These are phyloP conservation scores for Amazona guildingii DNA, from an alignment of 2,113 vertebrate genomes.

Conservation along the genomic window DNA sequence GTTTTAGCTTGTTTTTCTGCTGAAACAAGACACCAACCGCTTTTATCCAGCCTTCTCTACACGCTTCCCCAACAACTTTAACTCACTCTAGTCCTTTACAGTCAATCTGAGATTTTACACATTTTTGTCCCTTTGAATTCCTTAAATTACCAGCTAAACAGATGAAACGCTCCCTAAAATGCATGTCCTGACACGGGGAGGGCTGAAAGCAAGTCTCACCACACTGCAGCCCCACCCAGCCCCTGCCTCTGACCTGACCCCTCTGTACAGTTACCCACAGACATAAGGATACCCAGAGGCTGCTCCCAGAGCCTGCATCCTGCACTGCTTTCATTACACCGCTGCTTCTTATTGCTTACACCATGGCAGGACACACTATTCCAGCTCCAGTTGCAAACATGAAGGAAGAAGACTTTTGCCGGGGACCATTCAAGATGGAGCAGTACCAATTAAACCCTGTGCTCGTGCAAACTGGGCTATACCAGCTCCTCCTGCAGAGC, in stretches of 20 bases:
- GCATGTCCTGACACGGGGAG: rapidly evolving
- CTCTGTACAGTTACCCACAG: rapidly evolving
- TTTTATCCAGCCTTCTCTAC: neutral
- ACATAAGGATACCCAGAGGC: neutral
- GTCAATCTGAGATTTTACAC: too few species aligned
- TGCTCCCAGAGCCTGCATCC: neutral
- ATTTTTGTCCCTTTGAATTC: too few species aligned
- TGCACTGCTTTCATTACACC: rapidly evolving
- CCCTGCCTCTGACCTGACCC: rapidly evolving
- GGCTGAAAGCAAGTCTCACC: neutral
- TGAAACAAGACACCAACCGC: neutral
- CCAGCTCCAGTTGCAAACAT: neutral
- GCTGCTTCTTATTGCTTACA: too few species aligned
- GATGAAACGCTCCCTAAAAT: neutral
- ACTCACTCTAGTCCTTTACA: rapidly evolving
- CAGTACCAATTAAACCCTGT: rapidly evolving
- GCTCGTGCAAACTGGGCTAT: neutral
- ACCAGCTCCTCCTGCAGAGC: rapidly evolving
- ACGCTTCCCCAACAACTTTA: neutral
- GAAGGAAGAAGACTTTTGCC: too few species aligned
- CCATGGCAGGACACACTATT: rapidly evolving
- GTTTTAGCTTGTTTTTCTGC: neutral
- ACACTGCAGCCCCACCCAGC: neutral
- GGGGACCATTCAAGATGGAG: too few species aligned
- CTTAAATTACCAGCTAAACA: neutral